A percentile compares a stretch with the other conserved stretches of the same genome.
phyloP scores from a whole-genome alignment of 2,113 vertebrate species.

The Oryzias woworae region DNA sequence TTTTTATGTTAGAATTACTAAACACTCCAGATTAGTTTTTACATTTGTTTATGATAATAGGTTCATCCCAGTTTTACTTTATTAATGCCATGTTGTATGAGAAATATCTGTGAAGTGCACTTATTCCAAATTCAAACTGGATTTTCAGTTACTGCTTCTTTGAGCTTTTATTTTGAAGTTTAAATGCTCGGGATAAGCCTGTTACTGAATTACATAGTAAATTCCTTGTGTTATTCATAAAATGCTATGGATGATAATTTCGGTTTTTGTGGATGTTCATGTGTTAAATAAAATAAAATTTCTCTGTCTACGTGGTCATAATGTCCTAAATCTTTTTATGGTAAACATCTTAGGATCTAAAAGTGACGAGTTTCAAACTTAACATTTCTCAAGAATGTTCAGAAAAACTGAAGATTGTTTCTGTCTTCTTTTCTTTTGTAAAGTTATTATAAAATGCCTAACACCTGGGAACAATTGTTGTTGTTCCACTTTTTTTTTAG shows the following conservation, averaged over 20 bases:
- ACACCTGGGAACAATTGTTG: too few species aligned
- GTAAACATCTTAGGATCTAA: too few species aligned
- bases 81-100: conserved; percentile 15
- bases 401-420: too few species aligned
- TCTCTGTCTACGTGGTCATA: not conserved
- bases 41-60: not conserved
- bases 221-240: conserved; percentile 19
- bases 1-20: not conserved
- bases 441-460: too few species aligned
- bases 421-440: too few species aligned
- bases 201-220: conserved; percentile 19
- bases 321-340: too few species aligned
- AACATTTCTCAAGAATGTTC: too few species aligned
- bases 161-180: conserved; percentile 13
- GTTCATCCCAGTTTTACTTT: not conserved
- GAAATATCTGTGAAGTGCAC: conserved; percentile 65
- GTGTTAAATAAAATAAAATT: conserved; percentile 43
- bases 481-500: too few species aligned
- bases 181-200: not conserved
- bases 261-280: conserved; percentile 35
- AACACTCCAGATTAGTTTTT: not conserved
- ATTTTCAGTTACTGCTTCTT: conserved; percentile 34
- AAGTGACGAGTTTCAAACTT: too few species aligned
- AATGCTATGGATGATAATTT: not conserved
- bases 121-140: conserved; percentile 41